These are phyloP conservation scores for Mola mola DNA, from an alignment of 2,113 vertebrate genomes.

Conservation along the genomic window DNA sequence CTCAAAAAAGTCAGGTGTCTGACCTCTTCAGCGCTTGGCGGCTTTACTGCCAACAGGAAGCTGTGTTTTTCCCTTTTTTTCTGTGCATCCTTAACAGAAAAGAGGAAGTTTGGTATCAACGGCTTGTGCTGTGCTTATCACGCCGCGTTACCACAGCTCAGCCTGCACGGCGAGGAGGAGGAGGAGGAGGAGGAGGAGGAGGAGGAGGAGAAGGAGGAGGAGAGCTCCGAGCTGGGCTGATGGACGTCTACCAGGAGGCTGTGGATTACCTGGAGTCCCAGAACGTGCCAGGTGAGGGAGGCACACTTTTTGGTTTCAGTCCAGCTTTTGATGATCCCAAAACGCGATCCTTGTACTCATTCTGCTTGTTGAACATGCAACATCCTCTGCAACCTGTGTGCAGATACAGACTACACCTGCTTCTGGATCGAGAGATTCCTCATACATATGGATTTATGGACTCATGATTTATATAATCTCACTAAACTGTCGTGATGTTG, in stretches of 20 bases:
- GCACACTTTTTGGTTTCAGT: too few relatives aligned
- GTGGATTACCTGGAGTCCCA: slow-evolving; percentile 63
- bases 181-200: too few relatives aligned
- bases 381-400: not conserved
- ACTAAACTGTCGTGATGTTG: too few relatives aligned
- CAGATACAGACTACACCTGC: too few relatives aligned
- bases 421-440: too few relatives aligned
- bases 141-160: not conserved
- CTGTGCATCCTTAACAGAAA: slow-evolving; percentile 36
- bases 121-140: not conserved
- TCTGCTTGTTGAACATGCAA: not conserved
- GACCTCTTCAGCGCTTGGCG: not conserved
- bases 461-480: too few relatives aligned
- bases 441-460: too few relatives aligned
- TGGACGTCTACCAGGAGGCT: slow-evolving; percentile 78
- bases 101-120: slow-evolving; percentile 70
- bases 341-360: not conserved
- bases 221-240: slow-evolving; percentile 10
- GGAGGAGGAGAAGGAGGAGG: too few relatives aligned
- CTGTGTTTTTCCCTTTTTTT: slow-evolving; percentile 44
- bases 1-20: not conserved
- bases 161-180: not conserved
- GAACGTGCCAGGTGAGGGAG: slow-evolving; percentile 52
- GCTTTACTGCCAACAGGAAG: slow-evolving; percentile 46
- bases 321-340: not conserved